Percentiles rank a stretch among this genome's conserved stretches.
These are phyloP conservation scores for Hestina assimilis DNA, from an alignment of 1,140 invertebrate species.

Conservation along the genomic window DNA sequence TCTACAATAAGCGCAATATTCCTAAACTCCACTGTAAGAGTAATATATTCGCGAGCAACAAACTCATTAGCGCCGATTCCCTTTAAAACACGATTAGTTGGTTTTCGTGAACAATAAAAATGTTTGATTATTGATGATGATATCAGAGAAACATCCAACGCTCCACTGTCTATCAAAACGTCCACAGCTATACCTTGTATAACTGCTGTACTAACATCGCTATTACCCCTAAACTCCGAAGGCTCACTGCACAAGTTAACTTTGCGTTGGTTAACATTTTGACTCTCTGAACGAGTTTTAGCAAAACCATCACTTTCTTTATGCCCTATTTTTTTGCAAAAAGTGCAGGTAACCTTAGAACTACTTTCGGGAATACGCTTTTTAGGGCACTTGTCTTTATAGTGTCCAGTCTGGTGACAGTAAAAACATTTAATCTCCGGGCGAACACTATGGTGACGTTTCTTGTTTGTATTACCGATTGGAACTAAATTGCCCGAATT, in stretches of 20 bases:
- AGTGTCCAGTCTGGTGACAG: too few species aligned
- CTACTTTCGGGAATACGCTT: too few species aligned
- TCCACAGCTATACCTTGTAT: slow-evolving; percentile 6
- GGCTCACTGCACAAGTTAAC: not conserved
- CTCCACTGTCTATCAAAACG: slow-evolving; percentile 3
- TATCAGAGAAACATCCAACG: slow-evolving; percentile 1
- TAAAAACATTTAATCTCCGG: too few species aligned
- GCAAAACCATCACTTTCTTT: too few species aligned
- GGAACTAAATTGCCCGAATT: too few species aligned
- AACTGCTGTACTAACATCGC: not conserved
- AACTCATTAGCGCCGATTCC: not conserved
- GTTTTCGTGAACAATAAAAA: not conserved
- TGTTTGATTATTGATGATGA: not conserved
- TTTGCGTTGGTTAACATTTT: not conserved
- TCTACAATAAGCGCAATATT: slow-evolving; percentile 25
- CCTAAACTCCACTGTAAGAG: slow-evolving; percentile 20
- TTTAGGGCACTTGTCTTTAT: too few species aligned
- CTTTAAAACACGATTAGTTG: not conserved
- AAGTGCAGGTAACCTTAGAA: too few species aligned
- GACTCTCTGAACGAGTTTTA: too few species aligned
- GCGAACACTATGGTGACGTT: too few species aligned
- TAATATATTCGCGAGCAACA: slow-evolving; percentile 13
- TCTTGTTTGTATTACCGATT: too few species aligned
- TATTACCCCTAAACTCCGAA: not conserved
- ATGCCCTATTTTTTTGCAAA: too few species aligned